A percentile compares a stretch with the other conserved stretches of the same genome.
These are phyloP conservation scores for Myxocyprinus asiaticus DNA, from an alignment of 2,113 vertebrate genomes.

Conservation along the genomic window DNA sequence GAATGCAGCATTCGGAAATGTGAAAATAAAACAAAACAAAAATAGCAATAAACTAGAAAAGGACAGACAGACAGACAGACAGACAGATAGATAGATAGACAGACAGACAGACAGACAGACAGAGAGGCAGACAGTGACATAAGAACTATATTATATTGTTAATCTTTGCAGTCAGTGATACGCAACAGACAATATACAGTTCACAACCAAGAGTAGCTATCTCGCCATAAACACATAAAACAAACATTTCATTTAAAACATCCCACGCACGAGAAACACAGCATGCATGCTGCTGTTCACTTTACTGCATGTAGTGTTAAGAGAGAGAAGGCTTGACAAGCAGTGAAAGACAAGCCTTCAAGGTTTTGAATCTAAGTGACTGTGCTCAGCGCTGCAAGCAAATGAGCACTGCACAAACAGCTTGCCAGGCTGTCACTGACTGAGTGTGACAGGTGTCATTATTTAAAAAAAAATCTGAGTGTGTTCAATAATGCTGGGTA, in stretches of 20 bases:
- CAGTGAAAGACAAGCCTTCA: conserved; percentile 27
- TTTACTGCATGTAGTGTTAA: conserved; percentile 37
- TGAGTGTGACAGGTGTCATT: conserved; percentile 18
- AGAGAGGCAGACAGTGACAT: neutral
- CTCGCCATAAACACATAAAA: neutral
- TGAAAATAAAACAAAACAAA: neutral
- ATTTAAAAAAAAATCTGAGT: neutral
- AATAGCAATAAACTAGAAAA: neutral
- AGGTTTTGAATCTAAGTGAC: conserved; percentile 28
- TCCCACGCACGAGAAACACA: conserved; percentile 2
- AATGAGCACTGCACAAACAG: conserved; percentile 5
- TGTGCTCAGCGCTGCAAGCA: conserved; percentile 18
- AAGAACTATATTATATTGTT: neutral
- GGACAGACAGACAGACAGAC: neutral
- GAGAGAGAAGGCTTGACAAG: conserved; percentile 32
- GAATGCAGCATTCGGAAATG: neutral
- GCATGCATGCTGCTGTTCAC: conserved; percentile 20
- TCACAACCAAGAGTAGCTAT: no score
- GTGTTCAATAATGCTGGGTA: neutral
- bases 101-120: no score
- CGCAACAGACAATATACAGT: neutral
- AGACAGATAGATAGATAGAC: no score
- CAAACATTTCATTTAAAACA: conserved; percentile 14
- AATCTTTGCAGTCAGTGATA: no score
- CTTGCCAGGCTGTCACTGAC: conserved; percentile 4